Conservation (phyloP, 2,888 invertebrate species). For the Euclidia mi region DNA sequence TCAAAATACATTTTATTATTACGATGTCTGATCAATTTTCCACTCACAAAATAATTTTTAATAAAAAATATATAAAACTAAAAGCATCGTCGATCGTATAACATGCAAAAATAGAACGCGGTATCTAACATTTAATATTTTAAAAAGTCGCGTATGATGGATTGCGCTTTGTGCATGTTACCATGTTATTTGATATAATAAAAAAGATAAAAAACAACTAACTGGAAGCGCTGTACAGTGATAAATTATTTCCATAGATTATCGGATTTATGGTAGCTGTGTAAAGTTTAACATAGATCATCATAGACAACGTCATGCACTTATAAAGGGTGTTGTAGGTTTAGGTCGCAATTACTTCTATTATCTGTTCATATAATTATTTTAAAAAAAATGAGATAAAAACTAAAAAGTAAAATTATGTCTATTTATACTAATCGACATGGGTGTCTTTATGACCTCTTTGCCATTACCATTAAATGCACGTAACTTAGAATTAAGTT, state of each 20-base stretch:
- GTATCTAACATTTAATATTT: conserved; percentile 59
- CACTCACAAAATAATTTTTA: not conserved
- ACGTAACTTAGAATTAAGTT: too few species aligned
- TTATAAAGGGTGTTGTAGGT: too few species aligned
- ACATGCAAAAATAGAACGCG: conserved; percentile 51
- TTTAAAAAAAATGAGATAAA: too few species aligned
- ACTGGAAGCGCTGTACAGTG: conserved; percentile 13
- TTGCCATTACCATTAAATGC: too few species aligned
- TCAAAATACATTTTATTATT: too few species aligned
- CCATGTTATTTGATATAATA: conserved; percentile 44
- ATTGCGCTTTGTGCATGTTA: conserved; percentile 54
- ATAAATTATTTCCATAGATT: conserved; percentile 43
- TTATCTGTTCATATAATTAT: too few species aligned
- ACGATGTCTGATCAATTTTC: too few species aligned
- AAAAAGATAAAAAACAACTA: conserved; percentile 28
- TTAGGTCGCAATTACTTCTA: too few species aligned
- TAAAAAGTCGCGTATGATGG: conserved; percentile 56
- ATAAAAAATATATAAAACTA: conserved; percentile 6
- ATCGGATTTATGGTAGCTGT: conserved; percentile 29
- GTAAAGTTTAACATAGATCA: not conserved
- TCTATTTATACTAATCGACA: too few species aligned
- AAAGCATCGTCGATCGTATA: conserved; percentile 26
- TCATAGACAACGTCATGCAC: not conserved
- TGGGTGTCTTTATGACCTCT: too few species aligned
- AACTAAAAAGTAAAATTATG: too few species aligned